Conservation (phyloP, 1,140 invertebrate genomes). For the Lethocerus indicus region DNA sequence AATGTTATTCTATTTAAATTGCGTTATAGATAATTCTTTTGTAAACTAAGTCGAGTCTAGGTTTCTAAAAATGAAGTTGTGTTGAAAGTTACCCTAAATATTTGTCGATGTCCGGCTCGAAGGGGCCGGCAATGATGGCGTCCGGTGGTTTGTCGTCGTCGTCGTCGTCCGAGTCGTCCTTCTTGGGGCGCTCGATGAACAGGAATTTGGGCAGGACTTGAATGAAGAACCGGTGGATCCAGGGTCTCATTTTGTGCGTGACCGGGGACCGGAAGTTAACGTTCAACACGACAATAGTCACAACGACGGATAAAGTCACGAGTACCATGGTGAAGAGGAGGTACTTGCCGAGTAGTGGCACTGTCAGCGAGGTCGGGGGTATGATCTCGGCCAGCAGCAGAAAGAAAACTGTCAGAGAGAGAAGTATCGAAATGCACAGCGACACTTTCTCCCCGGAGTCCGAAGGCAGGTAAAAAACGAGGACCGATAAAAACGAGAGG, state of each 20-base stretch:
- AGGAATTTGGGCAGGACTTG: constrained; percentile 70
- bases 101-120: constrained; percentile 52
- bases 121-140: constrained; percentile 44
- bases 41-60: too few relatives aligned
- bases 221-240: constrained; percentile 79
- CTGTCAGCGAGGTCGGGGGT: constrained; percentile 95
- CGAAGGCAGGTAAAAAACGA: constrained; percentile 97
- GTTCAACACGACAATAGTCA: constrained; percentile 95
- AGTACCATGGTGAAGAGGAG: constrained; percentile 98
- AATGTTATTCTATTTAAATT: too few relatives aligned
- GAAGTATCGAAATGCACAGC: constrained; percentile 93
- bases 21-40: too few relatives aligned
- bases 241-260: constrained; percentile 85
- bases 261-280: constrained; percentile 97
- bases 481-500: constrained; percentile 90
- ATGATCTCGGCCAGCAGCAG: constrained; percentile 94
- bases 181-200: constrained; percentile 66
- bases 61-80: not conserved
- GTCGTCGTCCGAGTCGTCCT: constrained; percentile 45
- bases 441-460: constrained; percentile 96
- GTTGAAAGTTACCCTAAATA: constrained; percentile 33
- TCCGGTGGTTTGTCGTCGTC: constrained; percentile 35
- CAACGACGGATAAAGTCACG: constrained; percentile 92
- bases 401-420: constrained; percentile 98
- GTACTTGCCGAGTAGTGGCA: constrained; percentile 95